phyloP scores from a whole-genome alignment of 1,140 invertebrate genomes.

The Trissolcus basalis region DNA sequence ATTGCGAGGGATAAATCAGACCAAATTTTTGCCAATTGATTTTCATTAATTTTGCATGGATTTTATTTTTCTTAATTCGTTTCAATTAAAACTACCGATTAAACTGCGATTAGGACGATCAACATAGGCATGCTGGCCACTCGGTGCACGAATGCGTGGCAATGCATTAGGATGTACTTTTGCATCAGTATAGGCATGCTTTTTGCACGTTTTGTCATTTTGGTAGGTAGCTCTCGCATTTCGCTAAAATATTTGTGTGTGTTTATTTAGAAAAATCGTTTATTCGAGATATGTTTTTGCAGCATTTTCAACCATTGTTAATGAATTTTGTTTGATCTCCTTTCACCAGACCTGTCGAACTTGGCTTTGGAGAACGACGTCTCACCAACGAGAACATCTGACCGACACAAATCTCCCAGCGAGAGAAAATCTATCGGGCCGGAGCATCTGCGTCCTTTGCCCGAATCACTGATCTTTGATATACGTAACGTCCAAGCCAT shows the following conservation, averaged over 20 bases:
- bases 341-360: conserved; percentile 83
- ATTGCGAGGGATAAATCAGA: no score
- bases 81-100: conserved; percentile 35
- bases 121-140: conserved; percentile 52
- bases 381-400: conserved; percentile 76
- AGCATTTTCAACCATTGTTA: not conserved
- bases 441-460: conserved; percentile 83
- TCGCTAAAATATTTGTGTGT: conserved; percentile 25
- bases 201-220: conserved; percentile 60
- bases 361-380: conserved; percentile 82
- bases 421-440: conserved; percentile 78
- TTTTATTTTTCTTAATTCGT: not conserved
- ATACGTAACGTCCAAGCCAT: conserved; percentile 97
- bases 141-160: conserved; percentile 48
- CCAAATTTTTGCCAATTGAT: no score
- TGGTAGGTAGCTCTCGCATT: conserved; percentile 55
- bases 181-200: conserved; percentile 55
- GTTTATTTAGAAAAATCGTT: not conserved
- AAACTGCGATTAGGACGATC: conserved; percentile 49
- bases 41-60: not conserved
- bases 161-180: conserved; percentile 58
- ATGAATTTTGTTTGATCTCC: not conserved
- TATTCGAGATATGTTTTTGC: not conserved
- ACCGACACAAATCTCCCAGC: conserved; percentile 73
- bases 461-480: conserved; percentile 91